phyloP scores from a whole-genome alignment of 1,140 invertebrate species.

The Phortica variegata region DNA sequence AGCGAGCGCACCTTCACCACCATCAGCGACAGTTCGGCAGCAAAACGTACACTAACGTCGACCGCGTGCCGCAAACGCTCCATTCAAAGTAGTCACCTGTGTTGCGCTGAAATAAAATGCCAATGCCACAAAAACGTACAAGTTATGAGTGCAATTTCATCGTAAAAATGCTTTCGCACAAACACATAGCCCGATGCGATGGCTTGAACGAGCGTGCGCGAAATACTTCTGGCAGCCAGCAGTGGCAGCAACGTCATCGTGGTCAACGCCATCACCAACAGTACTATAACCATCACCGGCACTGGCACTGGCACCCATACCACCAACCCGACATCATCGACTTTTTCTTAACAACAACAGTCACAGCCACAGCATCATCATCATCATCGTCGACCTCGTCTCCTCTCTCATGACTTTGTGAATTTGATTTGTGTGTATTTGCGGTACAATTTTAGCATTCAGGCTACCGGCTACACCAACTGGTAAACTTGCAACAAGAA shows the following conservation, averaged over 20 bases:
- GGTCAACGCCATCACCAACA: neutral
- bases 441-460: constrained; percentile 54
- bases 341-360: too few species aligned
- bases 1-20: constrained; percentile 17
- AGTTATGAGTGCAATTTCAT: constrained; percentile 51
- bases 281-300: too few species aligned
- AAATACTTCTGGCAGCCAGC: constrained; percentile 49
- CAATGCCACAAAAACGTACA: constrained; percentile 14
- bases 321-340: too few species aligned
- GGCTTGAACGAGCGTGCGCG: too few species aligned
- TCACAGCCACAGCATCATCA: neutral
- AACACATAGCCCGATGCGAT: too few species aligned
- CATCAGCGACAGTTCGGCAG: too few species aligned
- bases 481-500: constrained; percentile 37
- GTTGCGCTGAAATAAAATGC: too few species aligned
- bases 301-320: too few species aligned
- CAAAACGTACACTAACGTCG: too few species aligned
- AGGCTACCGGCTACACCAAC: constrained; percentile 47
- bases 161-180: constrained; percentile 49
- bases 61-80: constrained; percentile 26
- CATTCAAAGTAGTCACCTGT: neutral
- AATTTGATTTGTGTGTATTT: constrained; percentile 53
- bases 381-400: constrained; percentile 1
- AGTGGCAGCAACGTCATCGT: constrained; percentile 21
- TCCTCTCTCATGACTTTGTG: constrained; percentile 38